Evolutionary conservation across 2,113 vertebrate genomes (phyloP), one percentile per base, ranked within the genome.

Genomic region (Pelusios castaneus): DNA sequence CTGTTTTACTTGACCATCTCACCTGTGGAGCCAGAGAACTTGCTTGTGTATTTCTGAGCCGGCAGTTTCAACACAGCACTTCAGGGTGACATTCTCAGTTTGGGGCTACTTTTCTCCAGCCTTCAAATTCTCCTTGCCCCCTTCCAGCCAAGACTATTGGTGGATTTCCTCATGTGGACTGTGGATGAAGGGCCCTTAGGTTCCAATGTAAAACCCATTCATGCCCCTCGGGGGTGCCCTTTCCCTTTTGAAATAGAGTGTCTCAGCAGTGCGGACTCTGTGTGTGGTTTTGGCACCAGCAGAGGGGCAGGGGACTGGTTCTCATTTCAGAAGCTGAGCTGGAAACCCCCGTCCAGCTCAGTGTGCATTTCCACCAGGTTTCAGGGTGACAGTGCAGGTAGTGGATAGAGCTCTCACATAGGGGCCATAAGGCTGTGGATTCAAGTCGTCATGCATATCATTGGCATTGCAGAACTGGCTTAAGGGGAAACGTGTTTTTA

Each of bases 161-260:
- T 2, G 8, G 21, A n/a, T 38, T 56, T 81, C 16, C 17, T 67
- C 52, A 82, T 80, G 31, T 31, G 80, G 47, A 38, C 13, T 19
- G 8, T 60, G 24, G 67, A 67, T 47, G 10, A 91, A 91, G 77
- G 10, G 38, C 3, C 34, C 8, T 21, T 67, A 51, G 87, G 12
- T 19, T 67, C 80, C 55, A 34, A 41, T 90, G 90, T 49, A 85
- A 85, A 34, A 27, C 55, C 1, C 2, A n/a, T 63, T 77, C 17
- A 16, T 38, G 85, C 73, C 95, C 93, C 80, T 87, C 95, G 94
- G 58, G 90, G 94, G 85, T 89, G 78, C 2, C 10, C 43, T 85
- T 95, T 87, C 80, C 52, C 82, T 79, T 73, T 85, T 43, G 89
- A 55, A 21, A 81, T 52, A 2, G 73, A 27, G 22, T 16, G 1